phyloP scores from a whole-genome alignment of 1,140 invertebrate genomes.

The Megalonaias nervosa region DNA sequence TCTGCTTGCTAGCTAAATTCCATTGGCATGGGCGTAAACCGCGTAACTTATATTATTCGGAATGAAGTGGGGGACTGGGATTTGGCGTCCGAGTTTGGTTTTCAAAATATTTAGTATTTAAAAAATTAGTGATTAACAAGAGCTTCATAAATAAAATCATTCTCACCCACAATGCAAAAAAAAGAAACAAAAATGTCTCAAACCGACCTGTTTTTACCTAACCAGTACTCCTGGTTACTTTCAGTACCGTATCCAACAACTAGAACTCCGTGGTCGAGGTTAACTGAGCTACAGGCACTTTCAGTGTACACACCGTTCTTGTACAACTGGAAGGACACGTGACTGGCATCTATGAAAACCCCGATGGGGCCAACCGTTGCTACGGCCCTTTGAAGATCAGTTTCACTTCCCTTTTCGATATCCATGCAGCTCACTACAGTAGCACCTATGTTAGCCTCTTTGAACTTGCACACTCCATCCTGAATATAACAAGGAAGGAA shows the following conservation, averaged over 20 bases:
- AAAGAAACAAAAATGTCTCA: too few species aligned
- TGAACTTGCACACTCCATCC: constrained; percentile 75
- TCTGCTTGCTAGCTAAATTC: too few species aligned
- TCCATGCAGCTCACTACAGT: constrained; percentile 57
- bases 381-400: constrained; percentile 65
- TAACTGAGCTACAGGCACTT: constrained; percentile 16
- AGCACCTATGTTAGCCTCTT: constrained; percentile 45
- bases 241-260: constrained; percentile 83
- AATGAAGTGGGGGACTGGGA: too few species aligned
- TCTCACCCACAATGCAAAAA: too few species aligned
- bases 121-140: too few species aligned
- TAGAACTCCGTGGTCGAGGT: constrained; percentile 88
- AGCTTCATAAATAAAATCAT: too few species aligned
- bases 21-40: too few species aligned
- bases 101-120: too few species aligned
- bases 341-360: constrained; percentile 72
- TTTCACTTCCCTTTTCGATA: constrained; percentile 53
- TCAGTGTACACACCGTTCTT: constrained; percentile 59
- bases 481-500: constrained; percentile 28
- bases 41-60: too few species aligned
- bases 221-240: constrained; percentile 37
- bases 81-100: too few species aligned
- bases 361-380: constrained; percentile 71
- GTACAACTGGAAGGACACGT: constrained; percentile 56
- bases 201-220: constrained; percentile 44